Evolutionary conservation across 1,140 invertebrate species (phyloP), one percentile per base, ranked within the genome.

Genomic region (Drosophila tropicalis): DNA sequence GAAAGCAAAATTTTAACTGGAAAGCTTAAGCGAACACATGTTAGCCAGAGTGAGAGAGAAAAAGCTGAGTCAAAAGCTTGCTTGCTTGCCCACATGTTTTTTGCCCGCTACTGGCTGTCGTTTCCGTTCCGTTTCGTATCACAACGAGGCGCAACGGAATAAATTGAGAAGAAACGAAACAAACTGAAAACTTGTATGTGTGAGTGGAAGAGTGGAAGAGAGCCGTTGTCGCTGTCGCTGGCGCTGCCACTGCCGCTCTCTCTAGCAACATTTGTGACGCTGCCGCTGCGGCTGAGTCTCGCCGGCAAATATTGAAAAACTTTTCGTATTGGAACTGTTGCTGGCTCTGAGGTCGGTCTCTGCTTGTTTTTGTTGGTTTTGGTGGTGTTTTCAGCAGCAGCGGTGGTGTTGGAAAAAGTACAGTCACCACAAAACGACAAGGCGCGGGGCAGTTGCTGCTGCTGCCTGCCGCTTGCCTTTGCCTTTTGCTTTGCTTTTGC

Each of bases 301-400:
- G 83, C 83, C 83, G 83, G 83, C 83, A 84, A 86, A 86, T 87
- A 86, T 86, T 86, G 84, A 86, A 86, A 86, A 83, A 89, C 51
- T 86, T 82, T 86, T 86, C 84, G 83, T 79, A 86, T 86, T 86
- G 83, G 83, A 86, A 86, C 84, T 86, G 83, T 86, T 89, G 83
- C 83, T 86, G 83, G 69, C 73, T 86, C 69, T 70, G 71, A n/a
- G 62, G 39, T 63, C 58, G 62, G 39, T 63, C 58, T 61, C 44
- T 55, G 54, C 63, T 60, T 56, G 47, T 51, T 58, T 62, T 55
- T 63, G 58, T 72, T 79, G 72, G 72, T 76, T 29, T 86, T 73
- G 47, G 60, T 73, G 60, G 60, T 72, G 57, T 70, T 51, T 61
- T 55, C 60, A 44, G 58, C 57, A 57, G 47, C 57, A 57, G 47